phyloP scores from a whole-genome alignment of 1,140 invertebrate genomes.

The Ruditapes philippinarum region DNA sequence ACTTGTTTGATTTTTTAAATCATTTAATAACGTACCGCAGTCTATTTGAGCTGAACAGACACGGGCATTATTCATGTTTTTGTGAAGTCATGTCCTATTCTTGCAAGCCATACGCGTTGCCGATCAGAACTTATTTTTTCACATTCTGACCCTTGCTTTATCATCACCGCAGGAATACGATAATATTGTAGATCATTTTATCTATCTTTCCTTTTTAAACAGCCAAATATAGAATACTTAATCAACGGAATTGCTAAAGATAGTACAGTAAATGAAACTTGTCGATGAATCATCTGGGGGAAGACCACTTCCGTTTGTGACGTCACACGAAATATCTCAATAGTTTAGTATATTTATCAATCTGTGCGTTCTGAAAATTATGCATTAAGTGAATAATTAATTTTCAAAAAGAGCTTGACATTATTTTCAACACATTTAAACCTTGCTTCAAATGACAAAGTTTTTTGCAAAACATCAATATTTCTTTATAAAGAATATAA shows the following conservation, averaged over 20 bases:
- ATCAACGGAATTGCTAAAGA: neutral
- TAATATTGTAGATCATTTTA: slow-evolving; percentile 26
- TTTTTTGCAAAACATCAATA: too few species aligned
- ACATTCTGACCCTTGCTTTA: slow-evolving; percentile 33
- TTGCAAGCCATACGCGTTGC: slow-evolving; percentile 7
- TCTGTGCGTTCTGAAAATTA: too few species aligned
- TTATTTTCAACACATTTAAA: too few species aligned
- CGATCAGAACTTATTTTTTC: neutral
- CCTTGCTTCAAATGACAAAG: too few species aligned
- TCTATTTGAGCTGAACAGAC: slow-evolving; percentile 28
- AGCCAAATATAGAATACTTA: slow-evolving; percentile 46
- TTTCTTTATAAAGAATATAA: too few species aligned
- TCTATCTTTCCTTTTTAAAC: neutral
- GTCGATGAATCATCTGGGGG: too few species aligned
- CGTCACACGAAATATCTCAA: slow-evolving; percentile 43
- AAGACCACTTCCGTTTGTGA: slow-evolving; percentile 21
- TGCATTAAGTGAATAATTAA: too few species aligned
- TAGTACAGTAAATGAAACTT: neutral
- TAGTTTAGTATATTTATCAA: too few species aligned
- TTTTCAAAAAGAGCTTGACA: too few species aligned
- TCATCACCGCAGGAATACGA: slow-evolving; percentile 19
- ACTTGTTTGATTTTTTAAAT: too few species aligned
- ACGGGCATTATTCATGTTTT: slow-evolving; percentile 10
- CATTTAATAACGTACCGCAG: neutral
- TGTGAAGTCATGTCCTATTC: slow-evolving; percentile 7